Evolutionary conservation across 2,797 vertebrate genomes (phyloP).

Genomic region (Hozukius guyotensis): DNA sequence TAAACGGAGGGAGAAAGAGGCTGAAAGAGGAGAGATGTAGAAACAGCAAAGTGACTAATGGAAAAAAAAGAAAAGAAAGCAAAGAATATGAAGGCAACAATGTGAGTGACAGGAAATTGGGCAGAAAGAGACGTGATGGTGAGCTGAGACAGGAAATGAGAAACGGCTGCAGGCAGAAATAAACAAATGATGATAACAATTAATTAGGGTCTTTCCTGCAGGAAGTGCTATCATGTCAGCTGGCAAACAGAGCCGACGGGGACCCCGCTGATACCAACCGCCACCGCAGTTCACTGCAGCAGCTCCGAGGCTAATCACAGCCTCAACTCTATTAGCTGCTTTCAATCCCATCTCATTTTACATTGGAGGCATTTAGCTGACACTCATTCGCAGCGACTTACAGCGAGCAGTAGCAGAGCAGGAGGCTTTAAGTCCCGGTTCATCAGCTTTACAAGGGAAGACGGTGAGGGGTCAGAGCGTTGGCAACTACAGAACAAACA

Average conservation of each 20-base stretch:
- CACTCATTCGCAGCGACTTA: constrained; percentile 21
- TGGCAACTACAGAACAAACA: neutral
- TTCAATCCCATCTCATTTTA: constrained; percentile 47
- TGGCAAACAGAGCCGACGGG: constrained; percentile 14
- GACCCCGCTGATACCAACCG: constrained; percentile 25
- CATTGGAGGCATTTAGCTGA: constrained; percentile 46
- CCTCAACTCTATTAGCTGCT: constrained; percentile 42
- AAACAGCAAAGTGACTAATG: neutral
- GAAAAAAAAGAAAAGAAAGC: neutral
- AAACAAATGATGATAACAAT: constrained; percentile 57
- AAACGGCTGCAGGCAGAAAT: constrained; percentile 47
- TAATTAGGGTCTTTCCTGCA: constrained; percentile 60
- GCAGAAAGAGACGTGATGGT: constrained; percentile 6
- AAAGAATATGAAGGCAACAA: neutral
- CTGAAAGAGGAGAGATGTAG: too few species aligned
- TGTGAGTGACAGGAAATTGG: constrained; percentile 22
- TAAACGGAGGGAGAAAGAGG: neutral
- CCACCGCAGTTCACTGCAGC: constrained; percentile 32
- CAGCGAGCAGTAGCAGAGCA: constrained; percentile 2
- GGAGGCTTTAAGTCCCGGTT: constrained; percentile 9
- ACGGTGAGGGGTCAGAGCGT: neutral
- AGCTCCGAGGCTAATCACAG: constrained; percentile 50
- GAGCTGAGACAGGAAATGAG: constrained; percentile 39
- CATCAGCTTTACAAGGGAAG: constrained; percentile 35
- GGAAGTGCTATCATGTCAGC: constrained; percentile 51